phyloP scores from a whole-genome alignment of 2,797 vertebrate species.

The Ptychadena robeensis region DNA sequence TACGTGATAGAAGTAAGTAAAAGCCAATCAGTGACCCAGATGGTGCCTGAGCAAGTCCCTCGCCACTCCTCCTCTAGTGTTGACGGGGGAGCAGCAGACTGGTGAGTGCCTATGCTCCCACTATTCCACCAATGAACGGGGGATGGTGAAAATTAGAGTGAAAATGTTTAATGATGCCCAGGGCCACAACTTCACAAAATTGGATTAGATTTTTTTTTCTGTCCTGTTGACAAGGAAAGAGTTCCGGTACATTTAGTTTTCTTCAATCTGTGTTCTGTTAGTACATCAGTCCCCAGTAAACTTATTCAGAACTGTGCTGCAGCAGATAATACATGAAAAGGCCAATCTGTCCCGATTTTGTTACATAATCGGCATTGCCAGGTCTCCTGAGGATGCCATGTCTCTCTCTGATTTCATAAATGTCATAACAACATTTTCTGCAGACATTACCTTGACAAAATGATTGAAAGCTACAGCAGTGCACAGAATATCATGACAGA shows the following conservation, averaged over 20 bases:
- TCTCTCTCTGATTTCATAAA: slow-evolving; percentile 26
- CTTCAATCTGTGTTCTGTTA: neutral
- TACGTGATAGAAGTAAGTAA: too few species aligned
- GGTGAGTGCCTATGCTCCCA: too few species aligned
- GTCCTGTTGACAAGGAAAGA: neutral
- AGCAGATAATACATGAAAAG: slow-evolving; percentile 8
- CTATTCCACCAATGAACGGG: too few species aligned
- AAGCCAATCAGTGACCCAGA: too few species aligned
- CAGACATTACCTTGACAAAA: slow-evolving; percentile 8
- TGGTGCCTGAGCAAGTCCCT: too few species aligned
- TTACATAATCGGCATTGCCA: slow-evolving; percentile 42
- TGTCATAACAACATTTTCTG: slow-evolving; percentile 35
- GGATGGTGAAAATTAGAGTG: too few species aligned
- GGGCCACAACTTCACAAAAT: neutral
- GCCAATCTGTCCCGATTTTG: slow-evolving; percentile 34
- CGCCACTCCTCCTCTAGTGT: too few species aligned
- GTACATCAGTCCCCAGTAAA: neutral
- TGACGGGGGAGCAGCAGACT: too few species aligned
- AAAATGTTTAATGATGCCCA: too few species aligned
- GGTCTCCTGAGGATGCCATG: slow-evolving; percentile 26
- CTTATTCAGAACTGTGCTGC: neutral
- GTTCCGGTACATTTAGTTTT: neutral
- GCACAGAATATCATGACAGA: slow-evolving; percentile 16
- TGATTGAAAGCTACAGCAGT: slow-evolving; percentile 10
- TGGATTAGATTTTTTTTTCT: neutral